A percentile compares a stretch with the other conserved stretches of the same genome.
Evolutionary conservation across 2,113 vertebrate genomes (phyloP).

Genomic region (Poeciliopsis retropinna): DNA sequence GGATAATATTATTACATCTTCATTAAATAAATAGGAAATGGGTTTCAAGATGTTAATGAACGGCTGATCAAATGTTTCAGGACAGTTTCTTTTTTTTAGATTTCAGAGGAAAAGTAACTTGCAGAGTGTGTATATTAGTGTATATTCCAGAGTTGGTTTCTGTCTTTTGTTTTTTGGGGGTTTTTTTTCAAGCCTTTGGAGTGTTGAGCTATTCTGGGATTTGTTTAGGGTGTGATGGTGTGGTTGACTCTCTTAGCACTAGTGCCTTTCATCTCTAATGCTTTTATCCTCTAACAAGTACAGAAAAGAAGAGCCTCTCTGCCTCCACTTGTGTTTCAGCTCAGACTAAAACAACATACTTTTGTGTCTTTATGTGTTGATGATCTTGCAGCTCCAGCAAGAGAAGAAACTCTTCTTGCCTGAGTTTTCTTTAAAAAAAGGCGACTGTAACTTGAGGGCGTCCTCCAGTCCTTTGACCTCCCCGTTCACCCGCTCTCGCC

Average conservation of each 20-base stretch:
- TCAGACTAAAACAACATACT: slow-evolving; percentile 1
- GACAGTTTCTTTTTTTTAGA: neutral
- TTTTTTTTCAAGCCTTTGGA: neutral
- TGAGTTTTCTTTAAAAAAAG: slow-evolving; percentile 24
- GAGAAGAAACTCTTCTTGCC: slow-evolving; percentile 28
- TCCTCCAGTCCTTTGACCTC: slow-evolving; percentile 53
- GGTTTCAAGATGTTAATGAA: neutral
- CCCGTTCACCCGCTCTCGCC: slow-evolving; percentile 68
- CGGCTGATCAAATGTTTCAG: neutral
- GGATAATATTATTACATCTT: neutral
- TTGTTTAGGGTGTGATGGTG: slow-evolving; percentile 31
- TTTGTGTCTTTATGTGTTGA: slow-evolving; percentile 24
- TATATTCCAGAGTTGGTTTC: too few species aligned
- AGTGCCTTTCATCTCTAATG: neutral
- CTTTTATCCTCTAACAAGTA: neutral
- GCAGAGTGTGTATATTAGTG: too few species aligned
- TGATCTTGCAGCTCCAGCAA: slow-evolving; percentile 40
- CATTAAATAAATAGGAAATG: neutral
- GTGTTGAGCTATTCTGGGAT: slow-evolving; percentile 35
- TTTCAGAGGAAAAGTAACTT: too few species aligned
- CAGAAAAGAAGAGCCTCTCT: neutral
- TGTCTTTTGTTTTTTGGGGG: too few species aligned
- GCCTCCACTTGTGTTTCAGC: neutral
- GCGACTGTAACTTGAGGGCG: slow-evolving; percentile 11
- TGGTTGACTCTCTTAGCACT: slow-evolving; percentile 27